Percentiles rank a stretch among this genome's conserved stretches.
Evolutionary conservation across 1,140 invertebrate genomes (phyloP).

Genomic region (Drosophila bipectinata): DNA sequence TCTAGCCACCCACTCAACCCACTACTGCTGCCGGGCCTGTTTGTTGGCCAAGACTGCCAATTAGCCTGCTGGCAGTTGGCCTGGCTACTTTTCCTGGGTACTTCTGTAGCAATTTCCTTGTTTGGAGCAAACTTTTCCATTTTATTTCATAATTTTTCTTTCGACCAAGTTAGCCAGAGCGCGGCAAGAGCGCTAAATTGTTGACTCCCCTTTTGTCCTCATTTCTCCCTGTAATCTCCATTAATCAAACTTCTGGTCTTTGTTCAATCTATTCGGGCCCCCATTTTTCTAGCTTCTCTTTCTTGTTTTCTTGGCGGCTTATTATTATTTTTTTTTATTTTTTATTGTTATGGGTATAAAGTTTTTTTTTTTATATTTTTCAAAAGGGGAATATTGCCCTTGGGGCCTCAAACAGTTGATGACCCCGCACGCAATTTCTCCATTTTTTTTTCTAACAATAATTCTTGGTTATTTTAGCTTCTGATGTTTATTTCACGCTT

Average conservation of each 20-base stretch:
- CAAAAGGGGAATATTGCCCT: constrained; percentile 30
- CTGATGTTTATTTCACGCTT: constrained; percentile 63
- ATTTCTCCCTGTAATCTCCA: constrained; percentile 29
- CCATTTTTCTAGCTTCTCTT: constrained; percentile 34
- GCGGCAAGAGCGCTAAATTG: constrained; percentile 19
- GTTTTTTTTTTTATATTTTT: constrained; percentile 19
- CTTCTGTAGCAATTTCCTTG: constrained; percentile 38
- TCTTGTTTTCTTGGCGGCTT: constrained; percentile 40
- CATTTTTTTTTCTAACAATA: constrained; percentile 10
- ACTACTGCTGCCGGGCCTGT: too few relatives aligned
- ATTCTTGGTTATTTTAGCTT: constrained; percentile 4
- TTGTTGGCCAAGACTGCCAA: constrained; percentile 30
- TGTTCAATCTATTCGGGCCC: constrained; percentile 60
- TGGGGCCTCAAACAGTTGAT: constrained; percentile 51
- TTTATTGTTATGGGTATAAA: constrained; percentile 69
- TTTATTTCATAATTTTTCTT: constrained; percentile 43
- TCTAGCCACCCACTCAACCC: too few relatives aligned
- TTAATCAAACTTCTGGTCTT: constrained; percentile 77
- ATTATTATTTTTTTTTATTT: constrained; percentile 62
- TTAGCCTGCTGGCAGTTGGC: constrained; percentile 38
- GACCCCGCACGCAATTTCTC: constrained; percentile 68
- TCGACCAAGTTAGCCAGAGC: constrained; percentile 15
- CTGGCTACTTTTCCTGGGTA: not conserved
- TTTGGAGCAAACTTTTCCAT: constrained; percentile 37
- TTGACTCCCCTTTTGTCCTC: not conserved